Evolutionary conservation across 2,888 invertebrate species (phyloP).

Genomic region (Polietes domitor): DNA sequence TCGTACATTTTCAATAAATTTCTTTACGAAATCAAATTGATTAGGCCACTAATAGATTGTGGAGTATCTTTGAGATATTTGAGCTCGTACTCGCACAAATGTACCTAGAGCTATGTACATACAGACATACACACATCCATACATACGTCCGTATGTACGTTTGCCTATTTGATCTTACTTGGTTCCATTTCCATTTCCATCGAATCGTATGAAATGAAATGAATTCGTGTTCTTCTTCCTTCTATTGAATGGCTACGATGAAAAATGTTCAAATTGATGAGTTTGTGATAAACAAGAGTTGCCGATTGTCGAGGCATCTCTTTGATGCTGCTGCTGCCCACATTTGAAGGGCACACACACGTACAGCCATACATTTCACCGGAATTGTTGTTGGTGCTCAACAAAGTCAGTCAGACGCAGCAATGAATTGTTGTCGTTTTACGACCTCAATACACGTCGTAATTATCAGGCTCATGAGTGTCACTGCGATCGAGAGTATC

Average conservation of each 20-base stretch:
- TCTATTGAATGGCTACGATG: slow-evolving; percentile 10
- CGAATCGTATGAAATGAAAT: slow-evolving; percentile 12
- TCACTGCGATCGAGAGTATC: neutral
- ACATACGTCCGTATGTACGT: neutral
- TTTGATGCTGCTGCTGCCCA: neutral
- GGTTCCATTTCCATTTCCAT: neutral
- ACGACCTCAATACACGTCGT: slow-evolving; percentile 2
- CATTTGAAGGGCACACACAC: neutral
- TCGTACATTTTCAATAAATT: slow-evolving; percentile 39
- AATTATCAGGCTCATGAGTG: slow-evolving; percentile 2
- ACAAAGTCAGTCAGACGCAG: neutral
- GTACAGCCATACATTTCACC: neutral
- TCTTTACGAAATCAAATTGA: slow-evolving; percentile 40
- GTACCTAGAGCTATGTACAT: neutral
- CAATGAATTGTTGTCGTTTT: neutral
- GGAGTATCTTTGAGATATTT: neutral
- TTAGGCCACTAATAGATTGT: slow-evolving; percentile 40
- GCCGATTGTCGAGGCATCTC: neutral
- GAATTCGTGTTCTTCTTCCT: neutral
- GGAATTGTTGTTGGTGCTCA: neutral
- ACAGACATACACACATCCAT: no score
- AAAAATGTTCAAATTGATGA: slow-evolving; percentile 22
- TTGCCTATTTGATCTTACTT: neutral
- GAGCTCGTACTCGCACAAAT: neutral
- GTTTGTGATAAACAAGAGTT: slow-evolving; percentile 34